Evolutionary conservation across 1,140 invertebrate species (phyloP), one percentile per base, ranked within the genome.

Genomic region (Archegozetes longisetosus): DNA sequence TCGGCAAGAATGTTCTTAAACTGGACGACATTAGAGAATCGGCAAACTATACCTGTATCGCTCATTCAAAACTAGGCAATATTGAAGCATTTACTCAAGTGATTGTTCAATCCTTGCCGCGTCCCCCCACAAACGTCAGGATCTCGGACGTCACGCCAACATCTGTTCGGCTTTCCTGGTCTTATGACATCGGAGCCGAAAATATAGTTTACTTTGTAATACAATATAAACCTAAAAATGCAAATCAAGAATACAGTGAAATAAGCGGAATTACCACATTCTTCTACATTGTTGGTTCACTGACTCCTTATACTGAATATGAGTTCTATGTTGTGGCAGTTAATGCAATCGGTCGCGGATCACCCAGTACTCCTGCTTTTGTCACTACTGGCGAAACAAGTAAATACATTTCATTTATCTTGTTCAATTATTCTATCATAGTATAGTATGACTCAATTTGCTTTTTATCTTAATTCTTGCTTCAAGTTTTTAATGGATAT

Each of bases 331-430:
- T 98, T 60, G 85, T 91, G 62, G 92, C 91, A 20, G 88, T 92
- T 20, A 96, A 94, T 75, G 84, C 83, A 68, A 85, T 93, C 66
- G 94, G 93, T 40, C 78, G 88, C 64, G 89, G 93, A 55, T 80
- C 83, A 29, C 82, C 88, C 1, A 93, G 88, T 66, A 76, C 81
- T 24, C 83, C 85, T 20, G 81, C 86, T 65, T 53, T 27, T 25
- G 84, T 93, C 65, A 94, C 89, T 58, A 98, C 92, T 51, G 89
- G 90, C 69, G 90, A 95, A 82, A 86, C 89, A 79, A 89, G 91
- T 94, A 81, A 81, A 80, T 80, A 71, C 65, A 65, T 52, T 23
- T 60, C 46, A 29, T 46, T 9, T n/a, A n/a, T n/a, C n/a, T 23
- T 52, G 6, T 23, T 52, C 51, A 9, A 22, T 57, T 48, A 17